Evolutionary conservation across 1,140 invertebrate species (phyloP).

Genomic region (Harlomillsia oculata): DNA sequence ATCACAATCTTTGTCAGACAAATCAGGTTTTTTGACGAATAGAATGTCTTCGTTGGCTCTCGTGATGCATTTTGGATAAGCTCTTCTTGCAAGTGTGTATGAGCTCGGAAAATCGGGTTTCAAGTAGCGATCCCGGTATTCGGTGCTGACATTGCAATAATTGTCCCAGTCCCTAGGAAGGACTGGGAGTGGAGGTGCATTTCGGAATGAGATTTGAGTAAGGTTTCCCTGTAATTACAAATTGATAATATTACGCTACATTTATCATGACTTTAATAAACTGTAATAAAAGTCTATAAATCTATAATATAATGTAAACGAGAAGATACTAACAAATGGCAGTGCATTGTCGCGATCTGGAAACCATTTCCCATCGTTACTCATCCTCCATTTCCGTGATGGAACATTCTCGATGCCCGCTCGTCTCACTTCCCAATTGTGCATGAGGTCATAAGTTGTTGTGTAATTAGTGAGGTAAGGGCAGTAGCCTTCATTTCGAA

Average conservation of each 20-base stretch:
- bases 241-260: not conserved
- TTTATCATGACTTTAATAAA: not conserved
- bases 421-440: conserved; percentile 33
- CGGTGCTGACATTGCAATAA: conserved; percentile 17
- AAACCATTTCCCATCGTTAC: conserved; percentile 11
- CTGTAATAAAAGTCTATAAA: not conserved
- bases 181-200: conserved; percentile 25
- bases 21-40: conserved; percentile 6
- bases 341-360: conserved; percentile 28
- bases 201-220: conserved; percentile 25
- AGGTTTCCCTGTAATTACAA: conserved; percentile 23
- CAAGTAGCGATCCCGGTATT: conserved; percentile 3
- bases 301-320: too few relatives aligned
- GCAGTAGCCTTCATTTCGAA: conserved; percentile 28
- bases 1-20: not conserved
- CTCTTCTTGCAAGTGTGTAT: conserved; percentile 23
- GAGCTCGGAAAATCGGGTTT: conserved; percentile 18
- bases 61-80: conserved; percentile 10
- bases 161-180: conserved; percentile 33
- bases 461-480: conserved; percentile 29
- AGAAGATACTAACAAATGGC: conserved; percentile 26
- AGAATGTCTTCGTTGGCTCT: conserved; percentile 15
- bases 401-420: conserved; percentile 18
- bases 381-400: conserved; percentile 18
- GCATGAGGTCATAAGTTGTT: conserved; percentile 31